These are phyloP conservation scores for Salarias fasciatus DNA, from an alignment of 2,797 vertebrate genomes.

Conservation along the genomic window DNA sequence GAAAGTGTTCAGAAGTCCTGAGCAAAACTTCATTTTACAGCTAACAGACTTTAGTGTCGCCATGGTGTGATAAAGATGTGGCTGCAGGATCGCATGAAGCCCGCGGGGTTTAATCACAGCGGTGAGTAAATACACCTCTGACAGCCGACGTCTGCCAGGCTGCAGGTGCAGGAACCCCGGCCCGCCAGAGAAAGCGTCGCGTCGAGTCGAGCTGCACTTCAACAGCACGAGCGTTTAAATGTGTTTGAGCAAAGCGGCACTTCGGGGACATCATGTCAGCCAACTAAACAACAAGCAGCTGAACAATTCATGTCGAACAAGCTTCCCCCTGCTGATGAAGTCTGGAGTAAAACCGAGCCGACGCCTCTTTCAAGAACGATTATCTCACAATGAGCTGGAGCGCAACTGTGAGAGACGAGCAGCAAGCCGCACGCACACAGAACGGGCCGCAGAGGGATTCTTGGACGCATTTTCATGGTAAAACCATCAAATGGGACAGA, in stretches of 20 bases:
- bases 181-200: not conserved
- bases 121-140: slow-evolving; percentile 3
- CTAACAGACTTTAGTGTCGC: slow-evolving; percentile 4
- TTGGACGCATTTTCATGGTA: slow-evolving; percentile 30
- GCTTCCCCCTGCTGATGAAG: slow-evolving; percentile 1
- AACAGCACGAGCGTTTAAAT: slow-evolving; percentile 17
- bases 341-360: slow-evolving; percentile 11
- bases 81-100: slow-evolving; percentile 5
- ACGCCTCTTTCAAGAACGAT: slow-evolving; percentile 13
- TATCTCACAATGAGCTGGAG: slow-evolving; percentile 25
- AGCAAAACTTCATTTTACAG: slow-evolving; percentile 25
- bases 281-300: slow-evolving; percentile 36
- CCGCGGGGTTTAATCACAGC: slow-evolving; percentile 35
- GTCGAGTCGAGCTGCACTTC: not conserved
- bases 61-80: slow-evolving; percentile 13
- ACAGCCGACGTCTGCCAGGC: slow-evolving; percentile 11
- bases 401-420: slow-evolving; percentile 16
- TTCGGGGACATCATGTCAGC: slow-evolving; percentile 26
- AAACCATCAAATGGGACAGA: slow-evolving; percentile 30
- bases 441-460: slow-evolving; percentile 16
- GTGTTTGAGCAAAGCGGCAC: slow-evolving; percentile 25
- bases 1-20: too few relatives aligned
- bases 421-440: not conserved
- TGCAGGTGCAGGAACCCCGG: not conserved
- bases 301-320: slow-evolving; percentile 22